Conservation (phyloP, 2,113 vertebrate genomes). For the Nothoprocta pentlandii region DNA sequence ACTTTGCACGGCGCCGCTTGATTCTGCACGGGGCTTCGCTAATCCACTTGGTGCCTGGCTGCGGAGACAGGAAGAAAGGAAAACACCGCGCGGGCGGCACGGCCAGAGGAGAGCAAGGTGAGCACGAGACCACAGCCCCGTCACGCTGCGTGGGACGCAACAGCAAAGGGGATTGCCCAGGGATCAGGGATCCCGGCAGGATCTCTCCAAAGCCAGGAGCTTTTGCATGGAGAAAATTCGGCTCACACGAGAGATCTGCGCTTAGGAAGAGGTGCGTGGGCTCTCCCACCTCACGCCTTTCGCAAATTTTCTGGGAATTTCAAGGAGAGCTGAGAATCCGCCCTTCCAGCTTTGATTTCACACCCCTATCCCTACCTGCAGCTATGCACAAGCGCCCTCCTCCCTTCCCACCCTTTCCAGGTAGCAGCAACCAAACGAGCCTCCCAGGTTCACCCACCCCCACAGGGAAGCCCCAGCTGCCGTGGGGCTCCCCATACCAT, state of each 20-base stretch:
- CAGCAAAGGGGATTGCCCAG: constrained; percentile 57
- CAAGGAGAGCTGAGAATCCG: constrained; percentile 22
- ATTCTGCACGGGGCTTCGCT: constrained; percentile 37
- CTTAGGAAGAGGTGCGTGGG: constrained; percentile 17
- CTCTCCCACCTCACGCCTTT: background rate
- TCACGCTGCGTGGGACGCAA: background rate
- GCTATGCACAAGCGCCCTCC: background rate
- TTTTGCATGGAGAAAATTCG: constrained; percentile 39
- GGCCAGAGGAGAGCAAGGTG: background rate
- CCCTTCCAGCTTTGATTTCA: constrained; percentile 27
- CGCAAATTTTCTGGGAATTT: constrained; percentile 22
- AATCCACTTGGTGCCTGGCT: constrained; percentile 39
- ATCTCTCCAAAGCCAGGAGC: constrained; percentile 22
- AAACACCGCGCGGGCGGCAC: background rate
- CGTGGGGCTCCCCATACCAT: fast-evolving
- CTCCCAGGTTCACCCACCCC: background rate
- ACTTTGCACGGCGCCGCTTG: background rate
- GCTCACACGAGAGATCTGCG: background rate
- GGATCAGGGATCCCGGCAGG: constrained; percentile 42
- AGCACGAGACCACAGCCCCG: background rate
- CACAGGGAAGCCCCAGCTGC: background rate
- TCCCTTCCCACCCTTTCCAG: background rate
- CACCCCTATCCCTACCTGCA: background rate
- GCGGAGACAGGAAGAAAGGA: background rate
- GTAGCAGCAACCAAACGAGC: background rate